These are phyloP conservation scores for Chesias legatella DNA, from an alignment of 2,888 invertebrate species.

Conservation along the genomic window DNA sequence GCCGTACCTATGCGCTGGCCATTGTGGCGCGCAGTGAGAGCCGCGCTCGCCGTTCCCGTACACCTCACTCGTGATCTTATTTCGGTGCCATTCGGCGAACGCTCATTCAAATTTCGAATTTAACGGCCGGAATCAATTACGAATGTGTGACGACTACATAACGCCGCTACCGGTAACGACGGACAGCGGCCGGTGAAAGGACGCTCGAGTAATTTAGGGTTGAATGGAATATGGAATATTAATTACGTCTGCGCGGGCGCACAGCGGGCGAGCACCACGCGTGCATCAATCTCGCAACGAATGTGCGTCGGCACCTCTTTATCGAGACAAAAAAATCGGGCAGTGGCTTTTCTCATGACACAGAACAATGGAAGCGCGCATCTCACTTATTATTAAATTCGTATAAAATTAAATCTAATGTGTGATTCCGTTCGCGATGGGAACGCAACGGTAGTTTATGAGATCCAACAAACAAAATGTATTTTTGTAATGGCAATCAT, in stretches of 20 bases:
- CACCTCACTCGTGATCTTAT: constrained; percentile 68
- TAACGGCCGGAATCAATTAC: constrained; percentile 73
- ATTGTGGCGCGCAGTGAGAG: constrained; percentile 67
- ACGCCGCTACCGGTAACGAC: constrained; percentile 61
- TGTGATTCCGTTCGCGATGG: constrained; percentile 78
- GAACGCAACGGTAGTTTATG: constrained; percentile 67
- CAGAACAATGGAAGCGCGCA: constrained; percentile 64
- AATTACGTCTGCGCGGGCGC: constrained; percentile 55
- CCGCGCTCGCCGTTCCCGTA: constrained; percentile 47
- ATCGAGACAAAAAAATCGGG: constrained; percentile 66
- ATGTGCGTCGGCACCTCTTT: constrained; percentile 76
- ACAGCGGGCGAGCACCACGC: constrained; percentile 65
- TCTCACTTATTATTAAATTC: constrained; percentile 79
- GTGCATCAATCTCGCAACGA: constrained; percentile 71
- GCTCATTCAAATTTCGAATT: constrained; percentile 74
- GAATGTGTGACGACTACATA: constrained; percentile 64
- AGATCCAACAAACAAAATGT: constrained; percentile 47
- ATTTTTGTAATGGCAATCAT: constrained; percentile 44
- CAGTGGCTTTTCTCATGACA: constrained; percentile 68
- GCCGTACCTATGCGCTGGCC: constrained; percentile 67
- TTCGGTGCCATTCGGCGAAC: constrained; percentile 63
- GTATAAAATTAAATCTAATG: constrained; percentile 79
- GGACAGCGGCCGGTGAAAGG: constrained; percentile 46
- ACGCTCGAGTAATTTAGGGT: constrained; percentile 48
- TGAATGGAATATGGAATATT: constrained; percentile 74